Base-by-base conservation (phyloP, 2,113 vertebrate species). In the Scomber scombrus region DNA sequence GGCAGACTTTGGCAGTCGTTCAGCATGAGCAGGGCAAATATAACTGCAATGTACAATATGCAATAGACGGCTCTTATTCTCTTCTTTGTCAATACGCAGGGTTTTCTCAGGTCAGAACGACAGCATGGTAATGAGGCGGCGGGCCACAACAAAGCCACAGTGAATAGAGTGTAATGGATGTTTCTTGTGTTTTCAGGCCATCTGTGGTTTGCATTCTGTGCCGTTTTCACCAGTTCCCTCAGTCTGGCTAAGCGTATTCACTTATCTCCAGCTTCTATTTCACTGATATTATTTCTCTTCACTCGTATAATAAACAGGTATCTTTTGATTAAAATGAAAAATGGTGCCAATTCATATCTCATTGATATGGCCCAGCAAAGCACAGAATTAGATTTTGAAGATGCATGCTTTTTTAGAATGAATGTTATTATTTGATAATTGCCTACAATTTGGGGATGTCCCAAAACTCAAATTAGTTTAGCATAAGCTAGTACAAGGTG, bases 401-500 rank as follows among this genome's bases (percentile, higher is more conserved):
- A 75, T 78, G 64, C 40, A 56, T 18, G 55, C 5, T 49, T 66
- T 66, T 26, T 49, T 46, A 18, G 5, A 75, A 69, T 82, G 8
- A 78, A 58, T 85, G 62, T 71, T 64, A 55, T 84, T 77, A 63
- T 81, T 86, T 80, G 31, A 82, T 82, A 85, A 88, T 82, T 72
- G 18, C 72, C 43, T 85, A 74, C 16, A 0, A 26, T 85, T 78
- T 81, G 21, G 16, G 23, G 54, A 75, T 55, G 72, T 70, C 78
- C 71, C 62, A 67, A 63, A 51, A 58, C 52, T 56, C 61, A 19
- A 55, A 45, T 18, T 56, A 52, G 19, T 70, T 77, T 80, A 72
- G 12, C 50, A 54, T 23, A 34, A 23, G 65, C 47, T 62, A 46
- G 3, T 64, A 8, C 23, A 71, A 77, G 62, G 58, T 40, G 8